These are phyloP conservation scores for Argyra leucocephala DNA, from an alignment of 2,888 invertebrate genomes.

Conservation along the genomic window DNA sequence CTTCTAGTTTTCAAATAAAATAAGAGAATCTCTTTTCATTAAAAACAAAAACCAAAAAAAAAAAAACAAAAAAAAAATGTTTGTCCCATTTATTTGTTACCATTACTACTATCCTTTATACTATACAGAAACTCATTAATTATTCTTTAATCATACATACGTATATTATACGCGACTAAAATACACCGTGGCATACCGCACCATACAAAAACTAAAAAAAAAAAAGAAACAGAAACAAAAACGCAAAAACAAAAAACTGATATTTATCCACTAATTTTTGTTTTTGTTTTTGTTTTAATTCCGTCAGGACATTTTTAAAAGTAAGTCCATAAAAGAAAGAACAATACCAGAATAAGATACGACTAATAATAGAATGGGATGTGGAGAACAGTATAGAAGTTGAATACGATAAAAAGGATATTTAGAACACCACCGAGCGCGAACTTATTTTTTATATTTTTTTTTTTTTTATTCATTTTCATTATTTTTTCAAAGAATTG, in stretches of 20 bases:
- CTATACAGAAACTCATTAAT: no score
- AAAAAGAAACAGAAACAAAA: neutral
- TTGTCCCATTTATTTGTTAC: no score
- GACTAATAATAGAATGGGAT: no score
- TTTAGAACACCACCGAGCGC: no score
- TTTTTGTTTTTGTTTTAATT: neutral
- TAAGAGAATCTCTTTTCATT: no score
- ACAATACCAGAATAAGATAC: neutral
- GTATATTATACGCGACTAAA: no score
- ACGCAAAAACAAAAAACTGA: neutral
- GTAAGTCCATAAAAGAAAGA: neutral
- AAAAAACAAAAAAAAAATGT: neutral
- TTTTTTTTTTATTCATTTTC: no score
- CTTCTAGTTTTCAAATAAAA: neutral
- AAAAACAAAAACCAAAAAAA: neutral
- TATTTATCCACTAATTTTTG: neutral
- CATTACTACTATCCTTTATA: no score
- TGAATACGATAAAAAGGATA: no score
- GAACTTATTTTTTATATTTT: no score
- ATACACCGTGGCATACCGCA: neutral
- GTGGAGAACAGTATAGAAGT: no score
- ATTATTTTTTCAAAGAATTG: neutral
- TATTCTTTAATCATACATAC: no score
- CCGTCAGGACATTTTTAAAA: constrained; percentile 1
- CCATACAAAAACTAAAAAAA: neutral